Base-by-base conservation (phyloP, 2,888 invertebrate species). In the Micropterix aruncella region DNA sequence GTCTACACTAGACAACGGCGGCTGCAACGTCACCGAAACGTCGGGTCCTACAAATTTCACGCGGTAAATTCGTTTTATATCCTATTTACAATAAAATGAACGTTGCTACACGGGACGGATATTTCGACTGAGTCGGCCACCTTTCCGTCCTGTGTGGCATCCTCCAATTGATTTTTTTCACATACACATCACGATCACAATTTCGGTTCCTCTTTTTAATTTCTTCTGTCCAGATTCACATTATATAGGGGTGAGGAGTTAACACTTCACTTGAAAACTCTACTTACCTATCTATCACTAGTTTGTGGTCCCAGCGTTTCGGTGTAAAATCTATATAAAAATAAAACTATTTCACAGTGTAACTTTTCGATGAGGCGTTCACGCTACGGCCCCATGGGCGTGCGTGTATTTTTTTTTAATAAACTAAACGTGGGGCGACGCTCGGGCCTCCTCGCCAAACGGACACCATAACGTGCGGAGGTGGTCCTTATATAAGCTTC, bases 401-500 rank as follows among this genome's bases (percentile, higher is more conserved):
- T 47, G 46, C 47, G 43, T 27, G 46, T 40, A 42, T 43, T 18
- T 42, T 15, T 15, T 47, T 48, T 51, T 50, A 56, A 55, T 56
- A 55, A 57, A 55, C 57, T 50, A 51, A 50, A 49, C 47, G 55
- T 55, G 59, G 59, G 61, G 57, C 59, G 60, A 60, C 60, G 61
- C 62, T 63, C 64, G 63, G 65, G 66, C 63, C 70, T 63, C 64
- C 65, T 65, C 66, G 69, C 60, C 67, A 68, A 67, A 73, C 73
- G 74, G 73, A 70, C 73, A 61, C 60, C 64, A 64, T 62, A 58
- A 55, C 59, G 56, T 59, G 57, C 59, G 58, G 61, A 65, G 60
- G 39, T 62, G 60, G 63, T 60, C 63, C 66, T 73, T 74, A 74
- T 74, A 74, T 74, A 74, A 73, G 66, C 65, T 68, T 66, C 67